A percentile compares a stretch with the other conserved stretches of the same genome.
Evolutionary conservation across 2,888 invertebrate species (phyloP).

Genomic region (Piscicola geometra): DNA sequence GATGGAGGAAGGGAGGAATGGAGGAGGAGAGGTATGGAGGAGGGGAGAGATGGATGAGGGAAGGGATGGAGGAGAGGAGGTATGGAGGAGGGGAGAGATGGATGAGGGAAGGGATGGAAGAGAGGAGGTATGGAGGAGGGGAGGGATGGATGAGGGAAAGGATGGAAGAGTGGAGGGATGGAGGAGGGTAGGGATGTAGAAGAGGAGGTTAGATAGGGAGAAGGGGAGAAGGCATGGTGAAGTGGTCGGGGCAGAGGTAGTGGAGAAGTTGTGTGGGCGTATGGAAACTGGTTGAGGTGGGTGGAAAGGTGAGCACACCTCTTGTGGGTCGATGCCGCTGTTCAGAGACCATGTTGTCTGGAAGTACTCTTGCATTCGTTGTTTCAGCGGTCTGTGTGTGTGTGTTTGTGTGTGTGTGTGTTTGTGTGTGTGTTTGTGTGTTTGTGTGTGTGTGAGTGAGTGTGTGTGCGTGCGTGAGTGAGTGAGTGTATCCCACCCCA

Average conservation of each 20-base stretch:
- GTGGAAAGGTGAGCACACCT: constrained; percentile 64
- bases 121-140: not conserved
- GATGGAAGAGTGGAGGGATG: not conserved
- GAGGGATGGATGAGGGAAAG: not conserved
- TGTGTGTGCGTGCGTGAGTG: not conserved
- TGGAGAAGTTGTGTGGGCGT: no score
- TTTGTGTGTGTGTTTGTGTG: not conserved
- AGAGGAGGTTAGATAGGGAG: no score
- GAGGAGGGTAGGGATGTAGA: not conserved
- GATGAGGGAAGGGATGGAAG: not conserved
- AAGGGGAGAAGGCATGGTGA: no score
- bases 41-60: not conserved
- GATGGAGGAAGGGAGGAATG: not conserved
- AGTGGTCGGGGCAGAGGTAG: no score
- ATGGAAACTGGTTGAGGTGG: no score
- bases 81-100: not conserved
- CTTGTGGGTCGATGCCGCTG: constrained; percentile 91
- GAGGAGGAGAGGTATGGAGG: not conserved
- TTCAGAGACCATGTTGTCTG: constrained; percentile 97
- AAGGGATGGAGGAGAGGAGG: not conserved
- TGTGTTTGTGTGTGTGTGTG: not conserved
- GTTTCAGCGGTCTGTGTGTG: constrained; percentile 63
- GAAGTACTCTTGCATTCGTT: constrained; percentile 92
- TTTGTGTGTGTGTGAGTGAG: not conserved
- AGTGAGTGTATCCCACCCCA: constrained; percentile 60